Percentiles rank a stretch among this genome's conserved stretches.
Conservation (phyloP, 1,140 invertebrate species). For the Leptinotarsa defecta region DNA sequence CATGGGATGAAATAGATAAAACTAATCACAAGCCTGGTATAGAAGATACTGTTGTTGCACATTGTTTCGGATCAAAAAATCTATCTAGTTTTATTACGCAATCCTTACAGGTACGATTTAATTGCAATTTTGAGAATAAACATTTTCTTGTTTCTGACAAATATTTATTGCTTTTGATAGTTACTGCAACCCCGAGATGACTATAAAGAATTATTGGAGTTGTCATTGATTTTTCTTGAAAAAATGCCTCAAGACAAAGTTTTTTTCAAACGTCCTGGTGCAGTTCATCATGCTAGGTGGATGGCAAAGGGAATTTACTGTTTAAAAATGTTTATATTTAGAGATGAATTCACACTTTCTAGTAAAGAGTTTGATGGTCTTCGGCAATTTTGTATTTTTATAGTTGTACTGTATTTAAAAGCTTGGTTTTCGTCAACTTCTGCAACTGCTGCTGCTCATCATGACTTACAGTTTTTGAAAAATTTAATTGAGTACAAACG, state of each 20-base stretch:
- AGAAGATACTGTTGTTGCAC: background rate
- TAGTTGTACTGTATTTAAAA: conserved; percentile 5
- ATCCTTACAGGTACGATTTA: conserved; percentile 1
- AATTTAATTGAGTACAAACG: no score
- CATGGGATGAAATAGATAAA: background rate
- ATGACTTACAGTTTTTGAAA: conserved; percentile 4
- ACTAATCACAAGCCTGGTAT: conserved; percentile 7
- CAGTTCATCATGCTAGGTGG: background rate
- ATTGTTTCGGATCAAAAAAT: conserved; percentile 7
- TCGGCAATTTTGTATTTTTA: background rate
- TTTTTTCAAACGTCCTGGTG: conserved; percentile 10
- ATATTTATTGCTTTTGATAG: conserved; percentile 2
- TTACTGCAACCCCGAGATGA: conserved; percentile 16
- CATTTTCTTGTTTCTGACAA: background rate
- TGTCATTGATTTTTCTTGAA: background rate
- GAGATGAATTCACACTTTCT: background rate
- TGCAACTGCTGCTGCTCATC: background rate
- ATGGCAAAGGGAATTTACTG: conserved; percentile 8
- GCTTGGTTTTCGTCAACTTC: conserved; percentile 6
- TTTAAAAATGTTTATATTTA: conserved; percentile 4
- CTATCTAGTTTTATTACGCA: background rate
- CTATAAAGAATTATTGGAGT: conserved; percentile 24
- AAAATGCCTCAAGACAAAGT: background rate
- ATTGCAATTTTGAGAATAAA: background rate
- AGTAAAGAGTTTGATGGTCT: background rate